Evolutionary conservation across 2,797 vertebrate genomes (phyloP).

Genomic region (Cyclura pinguis): DNA sequence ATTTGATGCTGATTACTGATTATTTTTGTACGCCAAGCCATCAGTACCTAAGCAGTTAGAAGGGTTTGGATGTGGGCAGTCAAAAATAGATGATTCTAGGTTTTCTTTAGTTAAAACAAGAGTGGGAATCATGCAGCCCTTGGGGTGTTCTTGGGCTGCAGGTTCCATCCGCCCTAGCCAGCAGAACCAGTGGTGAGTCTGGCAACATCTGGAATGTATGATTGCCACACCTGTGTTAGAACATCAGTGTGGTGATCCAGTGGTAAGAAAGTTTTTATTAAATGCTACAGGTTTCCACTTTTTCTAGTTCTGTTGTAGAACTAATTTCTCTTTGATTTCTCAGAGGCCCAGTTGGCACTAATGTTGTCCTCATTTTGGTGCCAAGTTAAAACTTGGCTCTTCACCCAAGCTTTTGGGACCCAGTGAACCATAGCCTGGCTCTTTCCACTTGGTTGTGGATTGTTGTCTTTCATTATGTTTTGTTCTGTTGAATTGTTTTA

Average conservation of each 20-base stretch:
- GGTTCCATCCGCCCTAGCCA: too few relatives aligned
- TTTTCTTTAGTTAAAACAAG: not conserved
- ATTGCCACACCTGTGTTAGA: not conserved
- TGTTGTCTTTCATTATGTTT: not conserved
- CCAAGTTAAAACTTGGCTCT: conserved; percentile 6
- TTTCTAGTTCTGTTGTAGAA: not conserved
- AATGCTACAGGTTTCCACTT: not conserved
- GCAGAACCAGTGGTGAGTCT: not conserved
- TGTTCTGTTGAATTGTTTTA: not conserved
- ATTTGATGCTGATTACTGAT: not conserved
- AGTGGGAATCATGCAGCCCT: not conserved
- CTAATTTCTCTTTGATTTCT: not conserved
- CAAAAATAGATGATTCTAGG: not conserved
- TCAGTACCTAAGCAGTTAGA: not conserved
- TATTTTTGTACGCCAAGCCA: not conserved
- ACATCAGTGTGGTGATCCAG: not conserved
- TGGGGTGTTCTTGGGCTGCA: too few relatives aligned
- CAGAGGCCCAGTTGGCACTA: not conserved
- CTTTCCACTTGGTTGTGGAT: not conserved
- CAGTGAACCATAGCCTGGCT: not conserved
- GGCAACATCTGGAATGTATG: too few relatives aligned
- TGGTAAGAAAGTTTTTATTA: not conserved
- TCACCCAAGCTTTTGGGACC: not conserved
- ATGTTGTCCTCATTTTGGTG: not conserved
- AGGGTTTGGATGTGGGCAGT: not conserved